Base-by-base conservation (phyloP, 2,888 invertebrate species). In the Julus scandinavius region DNA sequence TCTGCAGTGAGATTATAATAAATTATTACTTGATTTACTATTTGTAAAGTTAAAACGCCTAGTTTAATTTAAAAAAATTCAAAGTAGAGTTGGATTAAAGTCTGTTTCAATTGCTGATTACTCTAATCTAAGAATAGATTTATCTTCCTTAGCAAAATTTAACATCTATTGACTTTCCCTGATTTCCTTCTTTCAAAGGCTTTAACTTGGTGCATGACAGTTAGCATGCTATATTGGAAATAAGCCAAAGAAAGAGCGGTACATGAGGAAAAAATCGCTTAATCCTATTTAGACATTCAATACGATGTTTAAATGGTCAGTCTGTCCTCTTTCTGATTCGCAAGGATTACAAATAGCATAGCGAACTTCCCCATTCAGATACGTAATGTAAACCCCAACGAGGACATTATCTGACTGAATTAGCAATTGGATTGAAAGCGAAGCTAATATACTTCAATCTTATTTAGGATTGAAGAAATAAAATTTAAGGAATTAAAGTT, bases 91-190 rank as follows among this genome's bases (percentile, higher is more conserved):
- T 45, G 45, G 7, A 3, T 54, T 54, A 15, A 54, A 54, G 2
- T 13, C 3, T 15, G 13, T 17, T 54, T 54, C 11, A 54, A 54
- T 54, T 3, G 13, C 17, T 7, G 54, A 17, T 54, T 15, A 54
- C 54, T 15, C 13, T 13, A 13, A 13, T 54, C 54, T 9, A 54
- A 13, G 54, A 54, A 54, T 63, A 17, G 15, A n/a, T 17, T 63
- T 15, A n/a, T n/a, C 15, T n/a, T 4, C n/a, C 6, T n/a, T n/a
- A 54, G n/a, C 5, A n/a, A 63, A n/a, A 63, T 63, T 63, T 63
- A 63, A 63, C n/a, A n/a, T n/a, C n/a, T 63, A 63, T 63, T 63
- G 58, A n/a, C n/a, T n/a, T n/a, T 63, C 58, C n/a, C n/a, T 63
- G 6, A 6, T n/a, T 63, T n/a, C 6, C n/a, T 4, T 63, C 15